Percentiles rank a stretch among this genome's conserved stretches.
Evolutionary conservation across 2,113 vertebrate species (phyloP).

Genomic region (Pipra filicauda): DNA sequence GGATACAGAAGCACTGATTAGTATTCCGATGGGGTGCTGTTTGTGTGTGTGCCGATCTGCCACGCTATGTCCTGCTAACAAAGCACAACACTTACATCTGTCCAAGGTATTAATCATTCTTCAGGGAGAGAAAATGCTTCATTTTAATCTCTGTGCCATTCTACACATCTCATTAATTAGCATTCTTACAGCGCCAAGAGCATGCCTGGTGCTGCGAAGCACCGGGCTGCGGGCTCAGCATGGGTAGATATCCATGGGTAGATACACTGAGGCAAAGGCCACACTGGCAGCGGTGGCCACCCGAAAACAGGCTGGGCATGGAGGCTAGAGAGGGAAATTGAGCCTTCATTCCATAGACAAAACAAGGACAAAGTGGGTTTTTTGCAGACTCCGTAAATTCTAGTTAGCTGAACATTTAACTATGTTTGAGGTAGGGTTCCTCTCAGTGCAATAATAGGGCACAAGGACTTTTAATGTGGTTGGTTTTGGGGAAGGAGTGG

Average conservation of each 20-base stretch:
- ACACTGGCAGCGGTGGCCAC: accelerated
- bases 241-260: not conserved
- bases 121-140: constrained; percentile 7
- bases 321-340: not conserved
- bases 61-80: not conserved
- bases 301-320: not conserved
- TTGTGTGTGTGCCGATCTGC: constrained; percentile 6
- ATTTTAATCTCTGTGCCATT: not conserved
- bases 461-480: not conserved
- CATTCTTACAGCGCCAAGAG: not conserved
- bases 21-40: not conserved
- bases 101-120: constrained; percentile 40
- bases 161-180: not conserved
- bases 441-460: not conserved
- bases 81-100: constrained; percentile 22
- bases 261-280: not conserved
- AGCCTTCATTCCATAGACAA: not conserved
- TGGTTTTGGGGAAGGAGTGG: not conserved
- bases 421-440: not conserved
- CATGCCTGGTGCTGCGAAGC: not conserved
- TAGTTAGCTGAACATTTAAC: not conserved
- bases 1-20: constrained; percentile 6
- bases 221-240: not conserved
- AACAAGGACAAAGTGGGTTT: not conserved
- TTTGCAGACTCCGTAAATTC: not conserved